Evolutionary conservation across 2,888 invertebrate species (phyloP).

Genomic region (Ischnus inquisitorius): DNA sequence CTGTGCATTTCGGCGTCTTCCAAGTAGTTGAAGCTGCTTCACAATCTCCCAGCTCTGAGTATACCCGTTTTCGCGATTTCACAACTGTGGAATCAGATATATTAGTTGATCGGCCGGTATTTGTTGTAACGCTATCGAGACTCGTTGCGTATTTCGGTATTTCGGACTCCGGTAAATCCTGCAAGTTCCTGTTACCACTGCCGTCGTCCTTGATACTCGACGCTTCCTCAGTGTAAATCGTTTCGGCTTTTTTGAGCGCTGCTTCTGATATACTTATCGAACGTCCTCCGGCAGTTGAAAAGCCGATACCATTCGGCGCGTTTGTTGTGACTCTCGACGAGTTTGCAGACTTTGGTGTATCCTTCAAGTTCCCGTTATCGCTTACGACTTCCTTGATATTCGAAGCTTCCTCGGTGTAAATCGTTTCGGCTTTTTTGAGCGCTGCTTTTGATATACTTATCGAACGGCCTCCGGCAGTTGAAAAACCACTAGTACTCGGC

Average conservation of each 20-base stretch:
- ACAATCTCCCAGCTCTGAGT: neutral
- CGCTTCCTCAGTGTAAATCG: neutral
- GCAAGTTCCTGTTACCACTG: constrained; percentile 16
- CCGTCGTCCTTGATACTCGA: neutral
- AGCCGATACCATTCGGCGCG: constrained; percentile 66
- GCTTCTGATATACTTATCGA: constrained; percentile 70
- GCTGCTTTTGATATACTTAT: too few species aligned
- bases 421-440: too few species aligned
- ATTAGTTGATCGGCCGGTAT: constrained; percentile 75
- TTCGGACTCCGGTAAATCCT: constrained; percentile 42
- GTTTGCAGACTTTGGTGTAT: too few species aligned
- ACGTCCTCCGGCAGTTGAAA: constrained; percentile 80
- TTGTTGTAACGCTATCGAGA: constrained; percentile 77
- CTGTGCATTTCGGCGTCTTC: neutral
- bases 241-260: constrained; percentile 58
- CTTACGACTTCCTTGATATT: too few species aligned
- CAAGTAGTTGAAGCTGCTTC: neutral
- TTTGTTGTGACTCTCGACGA: neutral
- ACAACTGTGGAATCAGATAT: constrained; percentile 69
- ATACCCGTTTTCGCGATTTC: constrained; percentile 57
- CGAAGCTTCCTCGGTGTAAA: too few species aligned
- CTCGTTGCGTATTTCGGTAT: neutral
- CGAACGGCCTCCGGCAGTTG: neutral
- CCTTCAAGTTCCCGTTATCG: too few species aligned
- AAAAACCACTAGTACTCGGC: constrained; percentile 51